Conservation (phyloP, 2,113 vertebrate species). For the Microcebus tavaratra region DNA sequence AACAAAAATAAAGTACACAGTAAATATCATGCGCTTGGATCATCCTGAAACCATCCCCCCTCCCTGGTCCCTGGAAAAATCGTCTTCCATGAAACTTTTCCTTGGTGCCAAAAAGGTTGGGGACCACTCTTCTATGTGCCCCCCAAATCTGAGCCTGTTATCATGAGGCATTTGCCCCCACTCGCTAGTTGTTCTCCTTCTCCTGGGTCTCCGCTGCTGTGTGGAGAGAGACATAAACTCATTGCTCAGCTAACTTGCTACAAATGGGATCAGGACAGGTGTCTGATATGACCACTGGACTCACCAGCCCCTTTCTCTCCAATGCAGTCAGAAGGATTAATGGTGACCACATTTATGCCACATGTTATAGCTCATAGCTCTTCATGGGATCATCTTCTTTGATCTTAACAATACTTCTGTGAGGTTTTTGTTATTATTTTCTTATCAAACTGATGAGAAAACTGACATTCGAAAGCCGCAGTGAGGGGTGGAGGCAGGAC, state of each 20-base stretch:
- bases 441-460: background rate
- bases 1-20: no score
- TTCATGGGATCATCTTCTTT: background rate
- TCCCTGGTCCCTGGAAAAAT: no score
- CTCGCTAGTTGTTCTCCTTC: background rate
- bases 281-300: background rate
- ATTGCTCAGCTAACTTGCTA: background rate
- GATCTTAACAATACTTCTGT: background rate
- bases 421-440: background rate
- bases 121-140: background rate
- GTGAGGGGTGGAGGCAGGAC: background rate
- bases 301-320: background rate
- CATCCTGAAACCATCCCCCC: no score
- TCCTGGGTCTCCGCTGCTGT: background rate
- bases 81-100: no score
- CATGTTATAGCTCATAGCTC: background rate
- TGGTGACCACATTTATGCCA: fast-evolving
- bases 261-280: background rate
- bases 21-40: no score
- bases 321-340: background rate
- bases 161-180: background rate
- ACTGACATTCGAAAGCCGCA: background rate
- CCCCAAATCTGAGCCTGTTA: background rate
- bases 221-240: background rate
- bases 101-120: no score